phyloP scores from a whole-genome alignment of 2,797 vertebrate genomes.

The Chiroxiphia lanceolata region DNA sequence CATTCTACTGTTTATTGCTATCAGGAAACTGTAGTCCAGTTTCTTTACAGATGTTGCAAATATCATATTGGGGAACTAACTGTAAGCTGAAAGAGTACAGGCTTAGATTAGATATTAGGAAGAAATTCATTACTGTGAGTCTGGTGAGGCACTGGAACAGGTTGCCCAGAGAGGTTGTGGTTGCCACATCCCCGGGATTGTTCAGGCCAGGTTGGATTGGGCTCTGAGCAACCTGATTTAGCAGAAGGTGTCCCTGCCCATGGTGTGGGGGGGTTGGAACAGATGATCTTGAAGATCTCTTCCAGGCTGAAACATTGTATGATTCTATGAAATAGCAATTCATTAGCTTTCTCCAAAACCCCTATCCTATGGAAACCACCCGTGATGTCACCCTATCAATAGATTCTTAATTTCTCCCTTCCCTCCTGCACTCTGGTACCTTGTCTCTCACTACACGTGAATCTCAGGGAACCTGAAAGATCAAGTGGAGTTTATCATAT shows the following conservation, averaged over 20 bases:
- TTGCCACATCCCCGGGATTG: background rate
- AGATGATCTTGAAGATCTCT: background rate
- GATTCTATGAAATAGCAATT: background rate
- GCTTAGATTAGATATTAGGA: background rate
- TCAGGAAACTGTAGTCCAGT: background rate
- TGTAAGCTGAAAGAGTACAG: background rate
- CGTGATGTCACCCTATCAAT: background rate
- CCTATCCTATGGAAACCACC: background rate
- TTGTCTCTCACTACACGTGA: background rate
- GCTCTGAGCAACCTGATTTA: accelerated
- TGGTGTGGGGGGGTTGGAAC: background rate
- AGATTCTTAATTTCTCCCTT: background rate
- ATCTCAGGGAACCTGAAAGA: background rate
- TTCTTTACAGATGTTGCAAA: background rate
- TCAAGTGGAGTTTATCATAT: background rate
- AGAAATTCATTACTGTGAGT: background rate
- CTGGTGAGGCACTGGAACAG: background rate
- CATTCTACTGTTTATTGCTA: background rate
- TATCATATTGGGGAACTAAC: background rate
- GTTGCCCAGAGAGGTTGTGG: background rate
- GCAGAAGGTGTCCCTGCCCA: background rate
- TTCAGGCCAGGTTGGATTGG: background rate
- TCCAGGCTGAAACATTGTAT: background rate
- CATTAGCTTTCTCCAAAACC: background rate
- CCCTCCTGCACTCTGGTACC: too few relatives aligned